Conservation (phyloP, 2,888 invertebrate genomes). For the Onchidella celtica region DNA sequence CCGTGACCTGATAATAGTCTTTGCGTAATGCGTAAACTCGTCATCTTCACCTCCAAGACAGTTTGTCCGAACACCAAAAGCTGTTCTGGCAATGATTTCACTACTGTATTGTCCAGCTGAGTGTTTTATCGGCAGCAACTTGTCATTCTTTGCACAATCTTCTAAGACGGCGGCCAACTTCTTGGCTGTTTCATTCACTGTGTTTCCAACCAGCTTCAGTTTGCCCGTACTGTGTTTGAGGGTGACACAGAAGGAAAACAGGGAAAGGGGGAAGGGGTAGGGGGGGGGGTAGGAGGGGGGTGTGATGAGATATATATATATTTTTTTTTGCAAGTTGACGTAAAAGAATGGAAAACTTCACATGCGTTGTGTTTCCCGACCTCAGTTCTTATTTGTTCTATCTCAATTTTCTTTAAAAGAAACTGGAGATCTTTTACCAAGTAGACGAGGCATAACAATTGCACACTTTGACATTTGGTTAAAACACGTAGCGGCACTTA, state of each 20-base stretch:
- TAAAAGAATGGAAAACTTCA: too few species aligned
- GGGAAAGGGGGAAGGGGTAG: neutral
- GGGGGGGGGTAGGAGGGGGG: neutral
- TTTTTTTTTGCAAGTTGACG: too few species aligned
- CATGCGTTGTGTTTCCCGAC: too few species aligned
- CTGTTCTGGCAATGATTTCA: conserved; percentile 41
- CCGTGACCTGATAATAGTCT: conserved; percentile 20
- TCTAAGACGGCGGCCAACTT: conserved; percentile 13
- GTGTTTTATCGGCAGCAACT: conserved; percentile 20
- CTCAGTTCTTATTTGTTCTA: too few species aligned
- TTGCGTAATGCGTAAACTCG: conserved; percentile 28
- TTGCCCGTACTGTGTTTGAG: conserved; percentile 35
- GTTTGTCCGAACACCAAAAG: conserved; percentile 31
- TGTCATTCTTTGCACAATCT: neutral
- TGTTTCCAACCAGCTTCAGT: neutral
- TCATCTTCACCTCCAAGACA: conserved; percentile 41
- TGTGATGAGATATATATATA: too few species aligned
- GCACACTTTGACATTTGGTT: too few species aligned
- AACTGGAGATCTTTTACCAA: too few species aligned
- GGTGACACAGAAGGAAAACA: too few species aligned
- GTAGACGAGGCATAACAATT: too few species aligned
- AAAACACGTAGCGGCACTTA: too few species aligned
- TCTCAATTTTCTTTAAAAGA: too few species aligned
- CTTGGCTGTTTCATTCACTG: conserved; percentile 24
- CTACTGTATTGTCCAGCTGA: conserved; percentile 35